Base-by-base conservation (phyloP, 2,888 invertebrate genomes). In the Drosophila acutilabella region DNA sequence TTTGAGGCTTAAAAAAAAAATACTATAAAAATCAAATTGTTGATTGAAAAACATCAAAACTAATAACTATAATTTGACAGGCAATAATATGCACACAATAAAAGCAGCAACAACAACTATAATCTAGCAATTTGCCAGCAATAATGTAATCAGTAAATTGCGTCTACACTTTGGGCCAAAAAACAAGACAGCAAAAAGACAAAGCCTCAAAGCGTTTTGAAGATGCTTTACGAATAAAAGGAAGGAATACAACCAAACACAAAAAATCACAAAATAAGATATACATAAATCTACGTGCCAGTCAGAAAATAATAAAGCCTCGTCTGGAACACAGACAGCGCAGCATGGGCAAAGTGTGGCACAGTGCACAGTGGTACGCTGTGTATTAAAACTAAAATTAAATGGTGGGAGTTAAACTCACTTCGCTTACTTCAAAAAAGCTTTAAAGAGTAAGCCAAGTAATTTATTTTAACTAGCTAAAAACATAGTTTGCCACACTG, bases 61-160 rank as follows among this genome's bases (percentile, higher is more conserved):
- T 82, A 88, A 88, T 85, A 74, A 85, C 85, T 74, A 88, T 85
- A 85, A 85, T 88, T 82, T 74, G 64, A 51, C 33, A 73, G 80
- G 71, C 71, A 78, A 81, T 86, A 83, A 83, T 80, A 81, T 58
- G 52, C 44, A 53, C 42, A 64, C 51, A 72, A 57, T 47, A 54
- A 47, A 13, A 59, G 45, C 72, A 77, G 68, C 68, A 78, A 66
- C 65, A 64, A 68, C 52, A 70, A 76, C 60, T 68, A 70, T 78
- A 83, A 87, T 88, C 84, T 84, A 87, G 84, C 82, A 87, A 87
- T 87, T 87, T 87, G 78, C 85, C 70, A 67, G 82, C 84, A 77
- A 88, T 88, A 87, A 86, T 84, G 78, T 80, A 86, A 87, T 86
- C 87, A 84, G 80, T 68, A 86, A 84, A 86, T 86, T 88, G 76